A percentile compares a stretch with the other conserved stretches of the same genome.
Evolutionary conservation across 2,113 vertebrate genomes (phyloP).

Genomic region (Megalops atlanticus): DNA sequence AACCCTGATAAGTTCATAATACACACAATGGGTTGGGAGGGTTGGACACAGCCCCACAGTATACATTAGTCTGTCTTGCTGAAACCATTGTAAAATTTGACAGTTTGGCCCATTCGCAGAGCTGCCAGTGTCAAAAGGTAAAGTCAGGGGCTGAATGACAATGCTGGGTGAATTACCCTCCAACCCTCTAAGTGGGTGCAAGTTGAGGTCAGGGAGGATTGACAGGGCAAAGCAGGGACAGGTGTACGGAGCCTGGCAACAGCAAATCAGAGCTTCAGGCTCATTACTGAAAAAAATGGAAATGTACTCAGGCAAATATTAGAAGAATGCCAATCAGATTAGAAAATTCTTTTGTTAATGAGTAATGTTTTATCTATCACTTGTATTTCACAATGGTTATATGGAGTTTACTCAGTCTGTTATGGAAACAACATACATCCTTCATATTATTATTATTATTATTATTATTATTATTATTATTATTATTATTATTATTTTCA

Average conservation of each 20-base stretch:
- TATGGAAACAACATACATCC: neutral
- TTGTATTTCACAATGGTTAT: neutral
- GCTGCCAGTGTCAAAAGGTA: conserved; percentile 25
- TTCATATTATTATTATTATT: conserved; percentile 42
- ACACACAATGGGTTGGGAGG: conserved; percentile 9
- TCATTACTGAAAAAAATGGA: conserved; percentile 22
- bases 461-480: conserved; percentile 17
- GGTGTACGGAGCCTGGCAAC: conserved; percentile 2
- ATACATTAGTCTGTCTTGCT: neutral
- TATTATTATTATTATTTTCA: neutral
- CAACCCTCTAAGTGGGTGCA: conserved; percentile 68
- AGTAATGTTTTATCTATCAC: neutral
- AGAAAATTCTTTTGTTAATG: neutral
- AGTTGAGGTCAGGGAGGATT: conserved; percentile 66
- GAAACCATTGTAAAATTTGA: conserved; percentile 28
- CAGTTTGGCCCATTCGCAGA: conserved; percentile 25
- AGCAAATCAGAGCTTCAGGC: neutral
- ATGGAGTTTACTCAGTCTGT: neutral
- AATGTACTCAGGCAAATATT: conserved; percentile 25
- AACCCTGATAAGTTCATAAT: conserved; percentile 22
- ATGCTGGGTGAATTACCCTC: conserved; percentile 55
- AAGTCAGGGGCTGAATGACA: conserved; percentile 34
- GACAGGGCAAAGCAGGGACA: conserved; percentile 47
- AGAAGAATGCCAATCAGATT: conserved; percentile 10
- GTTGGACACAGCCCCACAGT: conserved; percentile 2